A percentile compares a stretch with the other conserved stretches of the same genome.
Conservation (phyloP, 1,140 invertebrate genomes). For the Diabrotica undecimpunctata region DNA sequence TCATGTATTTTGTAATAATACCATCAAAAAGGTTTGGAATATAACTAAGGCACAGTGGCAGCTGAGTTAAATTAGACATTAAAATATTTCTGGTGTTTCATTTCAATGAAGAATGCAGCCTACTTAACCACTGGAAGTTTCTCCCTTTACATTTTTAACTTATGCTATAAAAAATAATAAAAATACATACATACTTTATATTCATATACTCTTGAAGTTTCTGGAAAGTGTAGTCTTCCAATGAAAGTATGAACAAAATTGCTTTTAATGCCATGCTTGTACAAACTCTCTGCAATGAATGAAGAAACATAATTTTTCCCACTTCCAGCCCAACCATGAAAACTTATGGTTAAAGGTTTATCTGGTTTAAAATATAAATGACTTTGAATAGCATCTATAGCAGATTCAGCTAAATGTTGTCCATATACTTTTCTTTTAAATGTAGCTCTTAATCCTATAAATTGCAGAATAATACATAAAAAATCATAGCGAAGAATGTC, state of each 20-base stretch:
- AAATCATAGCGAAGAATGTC: neutral
- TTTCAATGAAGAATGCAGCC: too few species aligned
- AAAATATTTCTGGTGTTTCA: too few species aligned
- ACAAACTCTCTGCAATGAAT: conserved; percentile 77
- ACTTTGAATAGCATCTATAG: conserved; percentile 55
- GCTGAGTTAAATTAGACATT: too few species aligned
- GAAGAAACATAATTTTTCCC: conserved; percentile 86
- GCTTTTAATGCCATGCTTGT: conserved; percentile 68
- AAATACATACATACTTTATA: conserved; percentile 54
- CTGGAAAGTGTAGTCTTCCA: conserved; percentile 75
- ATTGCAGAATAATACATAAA: conserved; percentile 8
- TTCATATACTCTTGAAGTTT: conserved; percentile 43
- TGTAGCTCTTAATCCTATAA: conserved; percentile 41
- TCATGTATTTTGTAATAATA: too few species aligned
- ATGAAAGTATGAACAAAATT: conserved; percentile 78
- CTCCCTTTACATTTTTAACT: neutral
- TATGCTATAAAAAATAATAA: conserved; percentile 6
- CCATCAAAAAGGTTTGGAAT: too few species aligned
- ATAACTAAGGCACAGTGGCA: too few species aligned
- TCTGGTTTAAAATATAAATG: conserved; percentile 51
- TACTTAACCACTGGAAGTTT: too few species aligned
- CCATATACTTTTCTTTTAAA: conserved; percentile 55
- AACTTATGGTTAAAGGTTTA: conserved; percentile 70
- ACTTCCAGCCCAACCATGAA: conserved; percentile 77
- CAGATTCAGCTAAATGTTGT: conserved; percentile 61